A percentile compares a stretch with the other conserved stretches of the same genome.
These are phyloP conservation scores for Lymantria monacha DNA, from an alignment of 2,888 invertebrate species.

Conservation along the genomic window DNA sequence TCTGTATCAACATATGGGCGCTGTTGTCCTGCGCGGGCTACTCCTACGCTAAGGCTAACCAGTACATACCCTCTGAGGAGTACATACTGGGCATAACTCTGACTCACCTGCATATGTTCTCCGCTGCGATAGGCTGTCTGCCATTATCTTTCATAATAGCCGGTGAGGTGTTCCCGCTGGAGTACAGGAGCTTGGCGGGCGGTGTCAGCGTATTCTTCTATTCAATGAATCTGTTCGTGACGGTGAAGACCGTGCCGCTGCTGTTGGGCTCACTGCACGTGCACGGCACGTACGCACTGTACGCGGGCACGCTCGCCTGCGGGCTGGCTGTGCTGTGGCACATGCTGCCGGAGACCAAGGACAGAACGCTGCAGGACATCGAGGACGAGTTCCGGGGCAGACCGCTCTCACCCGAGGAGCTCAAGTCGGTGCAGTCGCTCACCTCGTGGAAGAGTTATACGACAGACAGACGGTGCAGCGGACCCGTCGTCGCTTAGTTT, in stretches of 20 bases:
- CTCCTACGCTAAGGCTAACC: constrained; percentile 39
- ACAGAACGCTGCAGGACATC: constrained; percentile 65
- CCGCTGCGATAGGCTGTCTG: constrained; percentile 80
- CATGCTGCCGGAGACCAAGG: constrained; percentile 64
- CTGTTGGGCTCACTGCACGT: constrained; percentile 48
- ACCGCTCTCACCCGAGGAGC: constrained; percentile 30
- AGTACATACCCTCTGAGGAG: not conserved
- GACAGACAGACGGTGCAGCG: constrained; percentile 28
- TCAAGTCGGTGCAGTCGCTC: constrained; percentile 32
- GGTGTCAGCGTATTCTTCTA: constrained; percentile 58
- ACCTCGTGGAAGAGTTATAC: constrained; percentile 23
- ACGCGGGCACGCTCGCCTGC: constrained; percentile 48
- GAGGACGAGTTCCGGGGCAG: constrained; percentile 65
- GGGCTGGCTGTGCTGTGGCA: constrained; percentile 49
- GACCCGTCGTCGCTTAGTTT: constrained; percentile 15
- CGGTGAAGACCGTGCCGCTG: constrained; percentile 56
- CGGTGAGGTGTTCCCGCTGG: constrained; percentile 85
- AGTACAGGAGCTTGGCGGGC: constrained; percentile 81
- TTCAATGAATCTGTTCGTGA: constrained; percentile 55
- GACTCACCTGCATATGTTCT: constrained; percentile 70
- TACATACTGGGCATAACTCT: constrained; percentile 24
- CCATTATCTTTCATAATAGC: constrained; percentile 86
- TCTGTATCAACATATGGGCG: constrained; percentile 47
- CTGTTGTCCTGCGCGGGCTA: constrained; percentile 51
- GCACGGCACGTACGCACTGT: constrained; percentile 53